Conservation (phyloP, 2,888 invertebrate species). For the Dysmachus trigonus region DNA sequence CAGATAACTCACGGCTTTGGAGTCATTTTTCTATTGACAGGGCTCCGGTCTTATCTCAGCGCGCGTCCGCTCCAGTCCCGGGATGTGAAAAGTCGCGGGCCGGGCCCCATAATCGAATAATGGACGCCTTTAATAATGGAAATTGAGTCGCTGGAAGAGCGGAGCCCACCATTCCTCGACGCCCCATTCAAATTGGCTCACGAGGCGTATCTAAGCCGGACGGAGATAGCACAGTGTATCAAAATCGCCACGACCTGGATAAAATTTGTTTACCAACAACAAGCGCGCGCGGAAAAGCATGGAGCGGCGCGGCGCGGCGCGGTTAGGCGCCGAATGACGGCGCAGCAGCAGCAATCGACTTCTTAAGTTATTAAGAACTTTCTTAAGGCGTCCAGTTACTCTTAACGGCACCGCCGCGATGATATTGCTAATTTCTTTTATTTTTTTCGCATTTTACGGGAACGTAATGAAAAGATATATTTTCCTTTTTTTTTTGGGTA, state of each 20-base stretch:
- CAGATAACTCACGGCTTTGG: background rate
- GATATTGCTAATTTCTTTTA: background rate
- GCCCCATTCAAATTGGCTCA: background rate
- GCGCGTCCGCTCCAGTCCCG: background rate
- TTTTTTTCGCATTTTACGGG: background rate
- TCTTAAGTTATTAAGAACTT: constrained; percentile 1
- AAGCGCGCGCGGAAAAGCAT: background rate
- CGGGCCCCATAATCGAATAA: background rate
- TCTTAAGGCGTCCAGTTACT: constrained; percentile 26
- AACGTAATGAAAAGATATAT: background rate
- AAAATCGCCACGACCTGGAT: background rate
- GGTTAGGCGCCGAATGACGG: background rate
- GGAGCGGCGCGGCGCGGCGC: too few species aligned
- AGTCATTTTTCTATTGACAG: background rate
- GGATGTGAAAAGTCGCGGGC: background rate
- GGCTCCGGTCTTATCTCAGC: background rate
- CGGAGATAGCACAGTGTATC: background rate
- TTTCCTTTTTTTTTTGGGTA: background rate
- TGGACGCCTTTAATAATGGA: background rate
- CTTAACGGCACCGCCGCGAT: constrained; percentile 8
- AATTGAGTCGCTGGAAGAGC: background rate
- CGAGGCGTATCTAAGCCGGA: background rate
- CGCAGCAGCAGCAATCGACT: background rate
- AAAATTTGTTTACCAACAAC: constrained; percentile 20
- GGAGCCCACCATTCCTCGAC: background rate